These are phyloP conservation scores for Drosophila melanica DNA, from an alignment of 1,140 invertebrate genomes.

Conservation along the genomic window DNA sequence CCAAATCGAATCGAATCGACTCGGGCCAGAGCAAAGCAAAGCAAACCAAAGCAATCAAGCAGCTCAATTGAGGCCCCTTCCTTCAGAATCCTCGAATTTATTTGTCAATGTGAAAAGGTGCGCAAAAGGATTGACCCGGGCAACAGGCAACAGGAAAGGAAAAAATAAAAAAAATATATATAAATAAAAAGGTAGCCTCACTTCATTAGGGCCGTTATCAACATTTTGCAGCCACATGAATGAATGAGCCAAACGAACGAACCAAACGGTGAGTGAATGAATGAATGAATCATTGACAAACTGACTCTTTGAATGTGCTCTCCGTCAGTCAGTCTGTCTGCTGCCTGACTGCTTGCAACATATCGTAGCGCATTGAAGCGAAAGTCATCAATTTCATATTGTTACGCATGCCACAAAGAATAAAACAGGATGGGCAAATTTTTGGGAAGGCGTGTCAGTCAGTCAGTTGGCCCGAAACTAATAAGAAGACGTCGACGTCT, in stretches of 20 bases:
- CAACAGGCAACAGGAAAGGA: background rate
- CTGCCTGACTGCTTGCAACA: slow-evolving; percentile 56
- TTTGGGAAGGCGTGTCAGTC: background rate
- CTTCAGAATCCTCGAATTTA: slow-evolving; percentile 49
- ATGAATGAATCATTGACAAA: slow-evolving; percentile 35
- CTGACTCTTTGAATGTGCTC: slow-evolving; percentile 22
- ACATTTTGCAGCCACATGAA: slow-evolving; percentile 69
- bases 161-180: slow-evolving; percentile 8
- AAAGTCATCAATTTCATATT: slow-evolving; percentile 83
- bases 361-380: slow-evolving; percentile 76
- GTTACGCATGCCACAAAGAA: slow-evolving; percentile 79
- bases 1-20: slow-evolving; percentile 22
- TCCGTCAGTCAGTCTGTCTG: slow-evolving; percentile 13
- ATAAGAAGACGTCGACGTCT: slow-evolving; percentile 59
- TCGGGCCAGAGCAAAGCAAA: slow-evolving; percentile 9
- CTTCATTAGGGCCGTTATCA: slow-evolving; percentile 81
- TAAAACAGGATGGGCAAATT: slow-evolving; percentile 25
- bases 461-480: slow-evolving; percentile 55
- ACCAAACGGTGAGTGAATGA: slow-evolving; percentile 12
- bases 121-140: slow-evolving; percentile 55
- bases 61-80: slow-evolving; percentile 38
- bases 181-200: slow-evolving; percentile 65
- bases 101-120: slow-evolving; percentile 79
- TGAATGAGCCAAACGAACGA: slow-evolving; percentile 55
- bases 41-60: slow-evolving; percentile 69